These are phyloP conservation scores for Gastrophysa polygoni DNA, from an alignment of 2,888 invertebrate genomes.

Conservation along the genomic window DNA sequence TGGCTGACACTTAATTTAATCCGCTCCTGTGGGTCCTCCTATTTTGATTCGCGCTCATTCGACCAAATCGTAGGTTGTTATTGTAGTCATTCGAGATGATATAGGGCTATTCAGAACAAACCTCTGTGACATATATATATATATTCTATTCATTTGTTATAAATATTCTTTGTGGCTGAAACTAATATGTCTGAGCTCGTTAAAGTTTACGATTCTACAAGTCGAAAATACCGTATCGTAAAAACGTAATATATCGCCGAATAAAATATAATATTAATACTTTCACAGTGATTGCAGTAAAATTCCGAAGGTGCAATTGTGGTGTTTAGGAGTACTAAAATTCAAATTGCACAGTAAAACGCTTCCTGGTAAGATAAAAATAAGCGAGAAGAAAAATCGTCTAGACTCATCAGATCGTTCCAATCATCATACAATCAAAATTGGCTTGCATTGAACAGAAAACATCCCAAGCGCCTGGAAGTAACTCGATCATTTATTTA, in stretches of 20 bases:
- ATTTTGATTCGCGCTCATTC: neutral
- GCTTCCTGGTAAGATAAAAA: neutral
- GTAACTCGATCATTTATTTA: neutral
- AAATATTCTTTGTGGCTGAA: neutral
- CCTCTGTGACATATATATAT: no score
- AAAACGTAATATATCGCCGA: slow-evolving; percentile 24
- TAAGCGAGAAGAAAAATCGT: no score
- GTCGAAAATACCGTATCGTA: slow-evolving; percentile 23
- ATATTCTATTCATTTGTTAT: neutral
- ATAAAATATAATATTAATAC: slow-evolving; percentile 26
- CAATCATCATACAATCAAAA: no score
- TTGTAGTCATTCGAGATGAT: neutral
- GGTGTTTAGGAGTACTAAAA: slow-evolving; percentile 19
- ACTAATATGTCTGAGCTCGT: slow-evolving; percentile 18
- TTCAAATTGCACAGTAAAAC: slow-evolving; percentile 17
- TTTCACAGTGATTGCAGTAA: slow-evolving; percentile 26
- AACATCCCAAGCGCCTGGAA: no score
- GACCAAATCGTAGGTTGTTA: neutral
- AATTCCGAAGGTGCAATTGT: slow-evolving; percentile 19
- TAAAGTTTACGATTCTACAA: slow-evolving; percentile 22
- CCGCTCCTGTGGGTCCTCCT: neutral
- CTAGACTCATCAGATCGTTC: no score
- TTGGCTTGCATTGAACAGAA: no score
- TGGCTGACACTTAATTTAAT: slow-evolving; percentile 21
- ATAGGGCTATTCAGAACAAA: no score